Conservation (phyloP, 2,888 invertebrate species). For the Gisinianus flammeolus region DNA sequence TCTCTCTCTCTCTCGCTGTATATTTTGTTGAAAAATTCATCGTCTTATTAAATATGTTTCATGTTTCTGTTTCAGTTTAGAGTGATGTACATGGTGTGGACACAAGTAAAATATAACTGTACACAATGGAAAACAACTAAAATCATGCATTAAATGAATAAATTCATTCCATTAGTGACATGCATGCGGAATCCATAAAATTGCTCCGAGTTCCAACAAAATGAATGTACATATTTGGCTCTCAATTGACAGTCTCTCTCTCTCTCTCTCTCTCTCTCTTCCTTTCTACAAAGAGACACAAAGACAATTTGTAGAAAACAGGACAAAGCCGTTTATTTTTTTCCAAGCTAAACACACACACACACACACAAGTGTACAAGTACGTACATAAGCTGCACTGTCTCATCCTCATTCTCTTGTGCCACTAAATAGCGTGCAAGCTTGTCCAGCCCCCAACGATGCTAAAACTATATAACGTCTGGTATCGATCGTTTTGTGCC, state of each 20-base stretch:
- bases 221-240: not conserved
- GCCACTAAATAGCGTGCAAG: not conserved
- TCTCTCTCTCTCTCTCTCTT: not conserved
- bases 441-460: not conserved
- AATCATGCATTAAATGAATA: not conserved
- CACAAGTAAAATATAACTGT: not conserved
- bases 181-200: not conserved
- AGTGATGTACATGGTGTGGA: not conserved
- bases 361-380: not conserved
- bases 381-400: not conserved
- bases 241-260: not conserved
- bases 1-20: not conserved
- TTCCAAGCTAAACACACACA: not conserved
- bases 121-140: not conserved
- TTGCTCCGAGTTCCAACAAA: not conserved
- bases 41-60: not conserved
- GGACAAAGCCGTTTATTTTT: not conserved
- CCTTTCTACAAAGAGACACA: not conserved
- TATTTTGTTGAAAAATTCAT: not conserved
- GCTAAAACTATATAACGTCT: conserved; percentile 26
- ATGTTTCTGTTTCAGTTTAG: not conserved
- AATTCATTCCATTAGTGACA: not conserved
- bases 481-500: conserved; percentile 22
- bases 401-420: not conserved
- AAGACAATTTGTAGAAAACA: not conserved